Percentiles rank a stretch among this genome's conserved stretches.
Conservation (phyloP, 2,797 vertebrate species). For the Tragopan temminckii region DNA sequence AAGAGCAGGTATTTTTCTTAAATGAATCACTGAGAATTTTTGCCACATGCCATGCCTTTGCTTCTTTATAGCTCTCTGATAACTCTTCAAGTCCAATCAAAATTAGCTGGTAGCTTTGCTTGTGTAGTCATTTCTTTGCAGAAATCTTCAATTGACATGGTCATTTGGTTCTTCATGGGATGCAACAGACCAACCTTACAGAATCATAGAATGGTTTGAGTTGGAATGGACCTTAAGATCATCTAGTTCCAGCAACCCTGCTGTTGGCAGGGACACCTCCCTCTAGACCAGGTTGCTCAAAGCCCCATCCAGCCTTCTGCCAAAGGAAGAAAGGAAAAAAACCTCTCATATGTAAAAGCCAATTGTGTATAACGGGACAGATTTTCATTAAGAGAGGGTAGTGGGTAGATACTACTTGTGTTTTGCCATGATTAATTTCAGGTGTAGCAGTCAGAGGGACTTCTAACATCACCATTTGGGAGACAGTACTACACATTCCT, state of each 20-base stretch:
- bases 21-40: not conserved
- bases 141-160: not conserved
- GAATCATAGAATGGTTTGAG: too few relatives aligned
- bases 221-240: too few relatives aligned
- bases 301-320: not conserved
- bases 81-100: not conserved
- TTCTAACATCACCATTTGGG: not conserved
- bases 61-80: not conserved
- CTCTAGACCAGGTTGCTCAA: too few relatives aligned
- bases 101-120: not conserved
- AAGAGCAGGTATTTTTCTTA: not conserved
- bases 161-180: rapidly evolving
- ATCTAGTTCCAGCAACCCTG: too few relatives aligned
- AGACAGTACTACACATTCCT: not conserved
- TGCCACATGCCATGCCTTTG: rapidly evolving
- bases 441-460: not conserved
- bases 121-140: rapidly evolving
- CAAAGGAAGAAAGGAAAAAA: not conserved
- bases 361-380: not conserved
- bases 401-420: not conserved
- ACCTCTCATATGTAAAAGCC: not conserved
- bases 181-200: not conserved
- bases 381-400: not conserved
- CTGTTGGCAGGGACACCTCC: too few relatives aligned
- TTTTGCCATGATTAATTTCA: not conserved